A percentile compares a stretch with the other conserved stretches of the same genome.
Conservation (phyloP, 2,113 vertebrate genomes). For the Cavia aperea region DNA sequence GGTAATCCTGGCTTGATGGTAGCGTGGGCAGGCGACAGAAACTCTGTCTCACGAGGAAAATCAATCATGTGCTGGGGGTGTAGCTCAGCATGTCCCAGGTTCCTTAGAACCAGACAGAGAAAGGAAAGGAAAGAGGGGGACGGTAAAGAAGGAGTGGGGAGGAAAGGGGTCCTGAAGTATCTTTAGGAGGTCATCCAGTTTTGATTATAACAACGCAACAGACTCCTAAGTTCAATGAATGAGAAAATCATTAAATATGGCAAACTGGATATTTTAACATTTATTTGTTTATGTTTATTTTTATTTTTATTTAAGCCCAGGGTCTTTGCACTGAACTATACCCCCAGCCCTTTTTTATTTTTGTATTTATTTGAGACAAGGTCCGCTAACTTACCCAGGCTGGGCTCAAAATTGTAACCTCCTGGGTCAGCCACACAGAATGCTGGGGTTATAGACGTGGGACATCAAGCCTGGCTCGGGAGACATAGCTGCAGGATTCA, state of each 20-base stretch:
- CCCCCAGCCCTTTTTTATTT: background rate
- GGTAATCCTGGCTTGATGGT: background rate
- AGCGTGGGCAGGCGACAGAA: background rate
- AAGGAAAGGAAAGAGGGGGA: background rate
- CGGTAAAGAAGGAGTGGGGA: background rate
- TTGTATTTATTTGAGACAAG: background rate
- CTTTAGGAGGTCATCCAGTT: background rate
- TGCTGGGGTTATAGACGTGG: background rate
- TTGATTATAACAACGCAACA: background rate
- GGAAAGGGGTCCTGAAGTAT: background rate
- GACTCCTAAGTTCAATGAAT: background rate
- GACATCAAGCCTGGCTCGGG: background rate
- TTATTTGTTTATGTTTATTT: background rate
- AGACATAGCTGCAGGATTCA: background rate
- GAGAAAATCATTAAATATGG: background rate
- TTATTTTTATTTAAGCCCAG: background rate
- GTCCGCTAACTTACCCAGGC: background rate
- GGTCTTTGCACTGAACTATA: background rate
- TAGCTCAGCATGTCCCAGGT: background rate
- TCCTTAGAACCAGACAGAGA: background rate
- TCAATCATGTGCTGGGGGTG: background rate
- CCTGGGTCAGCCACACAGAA: background rate
- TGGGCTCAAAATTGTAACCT: background rate
- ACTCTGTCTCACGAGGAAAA: background rate
- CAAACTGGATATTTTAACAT: background rate